phyloP scores from a whole-genome alignment of 2,888 invertebrate species.

The Lucinisca nassula region DNA sequence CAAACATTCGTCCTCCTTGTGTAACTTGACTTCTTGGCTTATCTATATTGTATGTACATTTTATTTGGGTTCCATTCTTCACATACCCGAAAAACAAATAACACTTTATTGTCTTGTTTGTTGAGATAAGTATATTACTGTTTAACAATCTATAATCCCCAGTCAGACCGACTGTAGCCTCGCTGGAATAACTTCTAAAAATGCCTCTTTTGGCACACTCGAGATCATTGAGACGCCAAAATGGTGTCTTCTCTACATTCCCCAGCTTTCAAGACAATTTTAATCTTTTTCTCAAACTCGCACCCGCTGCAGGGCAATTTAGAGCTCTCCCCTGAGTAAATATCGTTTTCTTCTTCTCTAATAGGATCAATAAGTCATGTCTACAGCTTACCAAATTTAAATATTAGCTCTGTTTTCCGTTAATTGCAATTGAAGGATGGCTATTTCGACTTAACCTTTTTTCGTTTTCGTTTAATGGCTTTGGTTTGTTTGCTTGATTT shows the following conservation, averaged over 20 bases:
- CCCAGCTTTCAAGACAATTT: background rate
- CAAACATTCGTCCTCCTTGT: background rate
- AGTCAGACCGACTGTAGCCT: background rate
- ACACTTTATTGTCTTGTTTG: background rate
- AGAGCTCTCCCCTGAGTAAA: background rate
- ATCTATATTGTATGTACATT: background rate
- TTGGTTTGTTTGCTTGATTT: no score
- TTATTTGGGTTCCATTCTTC: background rate
- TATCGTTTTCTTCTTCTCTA: background rate
- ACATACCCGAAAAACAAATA: background rate
- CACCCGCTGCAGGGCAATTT: slow-evolving; percentile 10
- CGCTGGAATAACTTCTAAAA: background rate
- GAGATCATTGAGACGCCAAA: background rate
- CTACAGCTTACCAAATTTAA: slow-evolving; percentile 6
- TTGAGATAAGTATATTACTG: background rate
- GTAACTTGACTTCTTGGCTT: background rate
- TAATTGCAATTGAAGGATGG: slow-evolving; percentile 5
- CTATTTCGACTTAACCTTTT: no score
- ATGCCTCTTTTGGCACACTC: background rate
- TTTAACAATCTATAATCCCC: background rate
- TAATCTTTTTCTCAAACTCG: slow-evolving; percentile 2
- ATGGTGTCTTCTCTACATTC: background rate
- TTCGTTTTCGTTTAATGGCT: no score
- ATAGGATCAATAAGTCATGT: slow-evolving; percentile 13
- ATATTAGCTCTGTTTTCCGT: background rate